These are phyloP conservation scores for Meles meles DNA, from an alignment of 2,113 vertebrate species.

Conservation along the genomic window DNA sequence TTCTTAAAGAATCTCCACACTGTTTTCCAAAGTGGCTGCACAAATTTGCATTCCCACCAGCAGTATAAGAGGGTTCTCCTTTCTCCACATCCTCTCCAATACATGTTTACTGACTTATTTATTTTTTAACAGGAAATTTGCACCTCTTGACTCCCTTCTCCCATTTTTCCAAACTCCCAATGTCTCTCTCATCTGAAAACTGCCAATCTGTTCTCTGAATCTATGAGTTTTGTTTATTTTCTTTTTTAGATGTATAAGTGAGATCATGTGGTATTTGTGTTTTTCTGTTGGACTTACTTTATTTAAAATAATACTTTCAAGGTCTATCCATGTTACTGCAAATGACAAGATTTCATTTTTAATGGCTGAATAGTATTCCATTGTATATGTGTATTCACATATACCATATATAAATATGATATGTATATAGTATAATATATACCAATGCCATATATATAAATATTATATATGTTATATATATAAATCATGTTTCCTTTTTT, in stretches of 20 bases:
- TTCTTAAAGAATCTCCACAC: too few relatives aligned
- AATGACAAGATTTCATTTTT: not conserved
- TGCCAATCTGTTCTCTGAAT: not conserved
- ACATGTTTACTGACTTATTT: not conserved
- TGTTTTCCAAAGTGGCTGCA: too few relatives aligned
- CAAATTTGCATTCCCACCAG: too few relatives aligned
- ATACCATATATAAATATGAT: not conserved
- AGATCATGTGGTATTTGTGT: not conserved
- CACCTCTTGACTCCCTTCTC: not conserved
- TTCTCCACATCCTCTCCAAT: too few relatives aligned
- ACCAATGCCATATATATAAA: not conserved
- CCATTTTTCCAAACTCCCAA: not conserved
- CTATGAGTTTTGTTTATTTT: not conserved
- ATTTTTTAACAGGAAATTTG: not conserved
- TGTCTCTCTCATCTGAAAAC: not conserved
- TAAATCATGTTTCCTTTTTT: not conserved
- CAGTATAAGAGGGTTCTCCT: too few relatives aligned
- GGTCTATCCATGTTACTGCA: not conserved
- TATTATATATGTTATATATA: not conserved
- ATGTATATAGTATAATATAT: not conserved
- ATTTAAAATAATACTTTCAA: not conserved
- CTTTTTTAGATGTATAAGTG: not conserved
- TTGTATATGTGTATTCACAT: not conserved
- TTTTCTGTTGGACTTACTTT: not conserved
- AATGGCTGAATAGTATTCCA: not conserved